phyloP scores from a whole-genome alignment of 2,797 vertebrate species.

The Ceyx erithaca region DNA sequence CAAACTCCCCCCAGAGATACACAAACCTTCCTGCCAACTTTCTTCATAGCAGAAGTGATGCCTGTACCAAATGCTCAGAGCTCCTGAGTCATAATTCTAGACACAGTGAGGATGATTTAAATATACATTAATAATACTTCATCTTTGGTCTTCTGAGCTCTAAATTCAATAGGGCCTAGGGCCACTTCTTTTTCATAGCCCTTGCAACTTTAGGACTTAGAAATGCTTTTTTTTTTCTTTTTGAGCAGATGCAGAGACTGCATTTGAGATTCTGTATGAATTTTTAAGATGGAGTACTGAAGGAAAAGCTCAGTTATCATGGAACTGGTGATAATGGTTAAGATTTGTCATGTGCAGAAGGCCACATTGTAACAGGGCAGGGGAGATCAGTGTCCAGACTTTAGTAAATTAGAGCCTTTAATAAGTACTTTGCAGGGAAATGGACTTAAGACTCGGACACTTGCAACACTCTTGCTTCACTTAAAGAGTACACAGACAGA shows the following conservation, averaged over 20 bases:
- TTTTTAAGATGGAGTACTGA: not conserved
- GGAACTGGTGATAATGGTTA: not conserved
- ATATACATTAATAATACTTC: not conserved
- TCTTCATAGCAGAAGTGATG: not conserved
- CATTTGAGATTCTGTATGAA: not conserved
- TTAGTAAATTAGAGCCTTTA: not conserved
- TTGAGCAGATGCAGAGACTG: not conserved
- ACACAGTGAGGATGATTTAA: not conserved
- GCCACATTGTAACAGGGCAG: not conserved
- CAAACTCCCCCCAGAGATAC: not conserved
- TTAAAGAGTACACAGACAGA: not conserved
- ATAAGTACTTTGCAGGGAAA: not conserved
- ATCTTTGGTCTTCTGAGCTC: not conserved
- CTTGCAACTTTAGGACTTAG: not conserved
- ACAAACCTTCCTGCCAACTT: constrained; percentile 8
- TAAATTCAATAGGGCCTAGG: not conserved
- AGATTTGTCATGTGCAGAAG: not conserved
- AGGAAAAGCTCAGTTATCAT: not conserved
- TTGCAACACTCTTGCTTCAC: not conserved
- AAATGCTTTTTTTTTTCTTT: too few species aligned
- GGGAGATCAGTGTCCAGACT: not conserved
- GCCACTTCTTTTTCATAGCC: not conserved
- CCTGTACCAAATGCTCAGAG: constrained; percentile 24
- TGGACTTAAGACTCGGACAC: not conserved
- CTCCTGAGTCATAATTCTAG: not conserved